A percentile compares a stretch with the other conserved stretches of the same genome.
phyloP scores from a whole-genome alignment of 1,140 invertebrate species.

The Eurosta solidaginis region DNA sequence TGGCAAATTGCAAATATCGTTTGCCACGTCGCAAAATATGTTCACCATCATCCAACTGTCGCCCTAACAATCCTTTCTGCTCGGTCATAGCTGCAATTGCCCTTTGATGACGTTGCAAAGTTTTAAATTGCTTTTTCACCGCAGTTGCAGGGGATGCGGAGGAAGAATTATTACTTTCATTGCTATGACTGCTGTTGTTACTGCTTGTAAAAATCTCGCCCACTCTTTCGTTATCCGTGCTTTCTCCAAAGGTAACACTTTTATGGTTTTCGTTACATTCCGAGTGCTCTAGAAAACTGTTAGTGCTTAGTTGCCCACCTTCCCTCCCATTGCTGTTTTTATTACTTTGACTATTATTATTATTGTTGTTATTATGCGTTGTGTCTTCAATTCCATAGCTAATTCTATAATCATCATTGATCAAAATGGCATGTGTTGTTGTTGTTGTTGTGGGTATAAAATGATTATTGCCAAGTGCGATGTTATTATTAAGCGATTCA shows the following conservation, averaged over 20 bases:
- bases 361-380: no score
- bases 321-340: no score
- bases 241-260: neutral
- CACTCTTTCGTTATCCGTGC: neutral
- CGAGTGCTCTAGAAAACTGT: no score
- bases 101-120: neutral
- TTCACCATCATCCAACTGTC: neutral
- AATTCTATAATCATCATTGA: no score
- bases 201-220: neutral
- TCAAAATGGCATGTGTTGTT: no score
- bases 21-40: conserved; percentile 20
- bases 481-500: no score
- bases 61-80: neutral
- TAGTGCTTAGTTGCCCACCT: no score
- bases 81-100: neutral
- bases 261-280: neutral
- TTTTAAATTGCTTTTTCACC: neutral
- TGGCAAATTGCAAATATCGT: conserved; percentile 34
- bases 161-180: no score
- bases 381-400: no score
- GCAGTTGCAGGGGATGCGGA: neutral
- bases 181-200: neutral
- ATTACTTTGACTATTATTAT: no score
- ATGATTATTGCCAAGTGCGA: no score
- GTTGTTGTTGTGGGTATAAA: no score